Conservation (phyloP, 2,888 invertebrate genomes). For the Parascotia fuliginaria region DNA sequence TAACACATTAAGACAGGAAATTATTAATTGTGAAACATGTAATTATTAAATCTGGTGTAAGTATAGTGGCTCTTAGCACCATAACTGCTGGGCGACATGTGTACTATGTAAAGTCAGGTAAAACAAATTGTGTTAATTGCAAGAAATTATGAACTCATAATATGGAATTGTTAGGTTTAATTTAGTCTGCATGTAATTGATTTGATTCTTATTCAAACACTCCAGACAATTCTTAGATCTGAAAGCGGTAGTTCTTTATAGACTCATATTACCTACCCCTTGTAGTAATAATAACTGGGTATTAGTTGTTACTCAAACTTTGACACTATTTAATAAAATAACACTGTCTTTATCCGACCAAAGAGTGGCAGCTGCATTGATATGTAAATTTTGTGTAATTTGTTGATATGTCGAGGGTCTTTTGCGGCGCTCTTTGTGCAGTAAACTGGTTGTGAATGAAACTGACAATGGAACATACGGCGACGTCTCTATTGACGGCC, state of each 20-base stretch:
- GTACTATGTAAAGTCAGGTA: no score
- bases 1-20: no score
- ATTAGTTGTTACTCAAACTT: slow-evolving; percentile 61
- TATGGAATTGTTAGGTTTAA: no score
- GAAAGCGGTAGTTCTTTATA: slow-evolving; percentile 22
- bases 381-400: slow-evolving; percentile 83
- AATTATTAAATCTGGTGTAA: no score
- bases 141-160: no score
- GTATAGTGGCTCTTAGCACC: no score
- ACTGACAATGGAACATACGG: slow-evolving; percentile 75
- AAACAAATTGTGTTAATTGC: no score
- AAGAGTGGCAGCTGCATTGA: slow-evolving; percentile 67
- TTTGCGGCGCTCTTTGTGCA: slow-evolving; percentile 80
- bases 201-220: not conserved
- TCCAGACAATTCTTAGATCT: slow-evolving; percentile 8
- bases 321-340: slow-evolving; percentile 73
- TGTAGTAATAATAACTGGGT: slow-evolving; percentile 52
- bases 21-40: no score
- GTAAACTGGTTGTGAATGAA: slow-evolving; percentile 70
- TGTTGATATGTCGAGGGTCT: slow-evolving; percentile 83
- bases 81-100: no score
- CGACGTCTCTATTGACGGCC: slow-evolving; percentile 72
- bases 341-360: slow-evolving; percentile 67
- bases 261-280: slow-evolving; percentile 41
- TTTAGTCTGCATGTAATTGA: not conserved